phyloP scores from a whole-genome alignment of 2,797 vertebrate species.

The Manis crassicaudata region DNA sequence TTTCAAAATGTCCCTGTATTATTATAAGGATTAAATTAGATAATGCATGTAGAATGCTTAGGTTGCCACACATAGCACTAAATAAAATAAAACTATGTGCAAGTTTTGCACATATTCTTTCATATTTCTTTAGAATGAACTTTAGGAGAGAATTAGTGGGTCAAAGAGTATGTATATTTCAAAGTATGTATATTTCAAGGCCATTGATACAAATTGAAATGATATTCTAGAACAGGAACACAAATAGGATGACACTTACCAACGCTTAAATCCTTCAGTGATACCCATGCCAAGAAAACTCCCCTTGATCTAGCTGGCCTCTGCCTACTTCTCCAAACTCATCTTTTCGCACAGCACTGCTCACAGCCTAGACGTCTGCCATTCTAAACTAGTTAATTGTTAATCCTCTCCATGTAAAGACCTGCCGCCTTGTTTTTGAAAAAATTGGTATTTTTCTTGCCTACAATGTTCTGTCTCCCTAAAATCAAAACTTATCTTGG shows the following conservation, averaged over 20 bases:
- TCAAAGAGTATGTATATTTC: not conserved
- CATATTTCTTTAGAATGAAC: constrained; percentile 6
- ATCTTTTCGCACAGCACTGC: not conserved
- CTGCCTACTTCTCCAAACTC: not conserved
- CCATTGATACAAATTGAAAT: not conserved
- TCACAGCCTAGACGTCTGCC: not conserved
- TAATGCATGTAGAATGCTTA: not conserved
- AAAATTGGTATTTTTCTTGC: not conserved
- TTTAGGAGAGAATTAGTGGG: not conserved
- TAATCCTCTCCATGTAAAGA: not conserved
- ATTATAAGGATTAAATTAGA: not conserved
- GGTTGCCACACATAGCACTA: not conserved
- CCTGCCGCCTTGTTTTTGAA: not conserved
- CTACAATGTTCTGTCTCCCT: not conserved
- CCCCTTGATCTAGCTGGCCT: not conserved
- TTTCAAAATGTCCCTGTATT: not conserved
- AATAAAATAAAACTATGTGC: not conserved
- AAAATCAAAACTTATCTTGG: not conserved
- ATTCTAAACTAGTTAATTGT: not conserved
- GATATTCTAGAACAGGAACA: not conserved
- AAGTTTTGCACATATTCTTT: not conserved
- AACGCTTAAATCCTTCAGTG: not conserved
- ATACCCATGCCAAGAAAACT: not conserved
- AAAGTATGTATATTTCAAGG: not conserved
- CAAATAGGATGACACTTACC: not conserved